Evolutionary conservation across 2,113 vertebrate species (phyloP).

Genomic region (Emberiza fucata): DNA sequence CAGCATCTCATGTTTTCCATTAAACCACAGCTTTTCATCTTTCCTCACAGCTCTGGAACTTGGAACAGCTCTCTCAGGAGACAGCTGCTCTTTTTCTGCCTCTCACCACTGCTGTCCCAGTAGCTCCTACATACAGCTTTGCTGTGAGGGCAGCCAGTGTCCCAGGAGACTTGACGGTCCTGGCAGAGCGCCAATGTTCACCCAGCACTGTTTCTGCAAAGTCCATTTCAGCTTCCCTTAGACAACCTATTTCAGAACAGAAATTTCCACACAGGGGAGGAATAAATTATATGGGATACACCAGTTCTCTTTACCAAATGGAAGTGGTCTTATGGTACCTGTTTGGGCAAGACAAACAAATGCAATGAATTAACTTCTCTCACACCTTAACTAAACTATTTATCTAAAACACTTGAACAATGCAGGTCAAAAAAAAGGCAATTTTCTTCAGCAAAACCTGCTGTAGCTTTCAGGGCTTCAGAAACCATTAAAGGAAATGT

Average conservation of each 20-base stretch:
- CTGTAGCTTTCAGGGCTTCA: neutral
- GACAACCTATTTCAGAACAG: neutral
- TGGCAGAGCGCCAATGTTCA: neutral
- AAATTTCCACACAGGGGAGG: neutral
- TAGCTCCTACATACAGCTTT: neutral
- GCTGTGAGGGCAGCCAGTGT: rapidly evolving
- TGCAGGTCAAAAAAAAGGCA: neutral
- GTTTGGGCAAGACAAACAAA: neutral
- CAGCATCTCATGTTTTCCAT: neutral
- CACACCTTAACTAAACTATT: neutral
- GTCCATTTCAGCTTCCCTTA: neutral
- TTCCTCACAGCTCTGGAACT: neutral
- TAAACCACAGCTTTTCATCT: neutral
- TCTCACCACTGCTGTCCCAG: neutral
- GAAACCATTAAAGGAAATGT: rapidly evolving
- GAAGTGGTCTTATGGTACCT: neutral
- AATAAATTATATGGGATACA: neutral
- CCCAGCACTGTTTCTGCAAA: neutral
- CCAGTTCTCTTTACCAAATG: neutral
- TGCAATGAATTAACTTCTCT: neutral
- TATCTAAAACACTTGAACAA: neutral
- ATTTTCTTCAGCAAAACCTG: neutral
- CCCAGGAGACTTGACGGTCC: neutral
- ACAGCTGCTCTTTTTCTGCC: neutral
- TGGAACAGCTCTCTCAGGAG: neutral